These are phyloP conservation scores for Sinosuthora webbiana DNA, from an alignment of 2,113 vertebrate species.

Conservation along the genomic window DNA sequence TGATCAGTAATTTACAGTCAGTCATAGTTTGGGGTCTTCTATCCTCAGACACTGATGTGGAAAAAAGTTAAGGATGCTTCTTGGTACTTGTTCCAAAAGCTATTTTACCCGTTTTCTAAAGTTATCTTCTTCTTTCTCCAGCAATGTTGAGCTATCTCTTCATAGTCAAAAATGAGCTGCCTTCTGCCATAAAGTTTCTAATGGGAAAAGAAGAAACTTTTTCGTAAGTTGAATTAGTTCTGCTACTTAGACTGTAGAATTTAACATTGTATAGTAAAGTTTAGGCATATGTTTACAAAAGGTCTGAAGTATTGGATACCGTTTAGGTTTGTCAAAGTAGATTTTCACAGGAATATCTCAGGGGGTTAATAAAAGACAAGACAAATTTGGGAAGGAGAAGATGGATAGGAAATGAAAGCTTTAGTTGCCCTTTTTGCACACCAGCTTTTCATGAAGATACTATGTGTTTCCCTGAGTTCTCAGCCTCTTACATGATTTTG, in stretches of 20 bases:
- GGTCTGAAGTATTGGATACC: background rate
- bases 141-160: conserved; percentile 97
- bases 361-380: background rate
- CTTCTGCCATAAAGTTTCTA: conserved; percentile 87
- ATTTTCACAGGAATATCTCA: background rate
- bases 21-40: background rate
- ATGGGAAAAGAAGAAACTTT: conserved; percentile 69
- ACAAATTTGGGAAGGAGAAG: background rate
- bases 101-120: conserved; percentile 40
- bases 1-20: background rate
- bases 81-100: background rate
- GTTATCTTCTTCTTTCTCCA: conserved; percentile 61
- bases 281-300: background rate
- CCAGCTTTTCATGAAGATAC: background rate
- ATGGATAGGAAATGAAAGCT: background rate
- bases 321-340: background rate
- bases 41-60: background rate
- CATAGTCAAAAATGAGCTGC: conserved; percentile 95
- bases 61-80: background rate
- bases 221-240: conserved; percentile 68
- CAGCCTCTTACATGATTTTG: background rate
- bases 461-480: background rate
- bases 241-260: background rate
- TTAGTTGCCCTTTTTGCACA: background rate
- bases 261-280: background rate